phyloP scores from a whole-genome alignment of 2,888 invertebrate species.

The Aromia moschata region DNA sequence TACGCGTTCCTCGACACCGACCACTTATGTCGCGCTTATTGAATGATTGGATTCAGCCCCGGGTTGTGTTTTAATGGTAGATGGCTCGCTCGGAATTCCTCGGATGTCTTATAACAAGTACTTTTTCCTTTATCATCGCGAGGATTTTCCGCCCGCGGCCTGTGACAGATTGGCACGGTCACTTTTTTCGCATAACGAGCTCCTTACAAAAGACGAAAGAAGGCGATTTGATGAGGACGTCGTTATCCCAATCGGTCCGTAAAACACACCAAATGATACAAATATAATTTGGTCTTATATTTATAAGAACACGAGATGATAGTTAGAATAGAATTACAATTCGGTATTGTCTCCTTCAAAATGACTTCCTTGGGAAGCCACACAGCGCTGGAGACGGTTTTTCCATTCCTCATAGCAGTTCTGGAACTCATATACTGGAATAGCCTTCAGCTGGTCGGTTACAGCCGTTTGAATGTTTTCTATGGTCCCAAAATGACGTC shows the following conservation, averaged over 20 bases:
- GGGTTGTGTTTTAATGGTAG: constrained; percentile 59
- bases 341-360: too few species aligned
- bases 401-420: too few species aligned
- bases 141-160: constrained; percentile 38
- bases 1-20: constrained; percentile 45
- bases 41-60: constrained; percentile 57
- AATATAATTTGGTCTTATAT: too few species aligned
- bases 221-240: neutral
- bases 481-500: too few species aligned
- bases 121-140: constrained; percentile 30
- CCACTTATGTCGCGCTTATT: constrained; percentile 54
- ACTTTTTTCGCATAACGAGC: constrained; percentile 35
- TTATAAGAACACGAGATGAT: too few species aligned
- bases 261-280: too few species aligned
- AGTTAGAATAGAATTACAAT: too few species aligned
- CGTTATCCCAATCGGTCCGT: neutral
- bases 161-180: constrained; percentile 44
- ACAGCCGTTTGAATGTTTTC: too few species aligned
- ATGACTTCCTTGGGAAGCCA: too few species aligned
- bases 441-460: too few species aligned
- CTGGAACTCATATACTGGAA: too few species aligned
- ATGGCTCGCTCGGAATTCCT: constrained; percentile 54
- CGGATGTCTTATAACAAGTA: constrained; percentile 49
- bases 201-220: neutral
- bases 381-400: too few species aligned